Percentiles rank a stretch among this genome's conserved stretches.
Evolutionary conservation across 2,113 vertebrate species (phyloP).

Genomic region (Pituophis catenifer): DNA sequence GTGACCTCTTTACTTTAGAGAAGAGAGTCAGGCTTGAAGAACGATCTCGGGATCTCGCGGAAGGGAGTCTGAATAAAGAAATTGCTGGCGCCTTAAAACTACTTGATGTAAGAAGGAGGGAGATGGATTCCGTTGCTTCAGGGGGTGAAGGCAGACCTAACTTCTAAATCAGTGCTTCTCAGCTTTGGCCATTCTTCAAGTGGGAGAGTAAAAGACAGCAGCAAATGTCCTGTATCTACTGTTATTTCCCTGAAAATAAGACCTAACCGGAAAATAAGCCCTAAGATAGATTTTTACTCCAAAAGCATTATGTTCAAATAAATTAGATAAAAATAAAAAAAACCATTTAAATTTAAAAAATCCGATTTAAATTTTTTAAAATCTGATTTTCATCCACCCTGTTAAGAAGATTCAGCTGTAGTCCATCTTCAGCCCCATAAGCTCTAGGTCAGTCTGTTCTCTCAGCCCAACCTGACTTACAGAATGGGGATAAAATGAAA

Average conservation of each 20-base stretch:
- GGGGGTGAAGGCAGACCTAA: not conserved
- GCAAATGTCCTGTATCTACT: not conserved
- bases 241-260: no score
- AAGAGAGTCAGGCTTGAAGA: constrained; percentile 91
- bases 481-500: not conserved
- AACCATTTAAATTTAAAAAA: no score
- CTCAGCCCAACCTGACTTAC: not conserved
- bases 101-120: constrained; percentile 75
- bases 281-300: no score
- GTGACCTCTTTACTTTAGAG: constrained; percentile 94
- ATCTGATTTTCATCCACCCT: no score
- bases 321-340: no score
- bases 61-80: constrained; percentile 91
- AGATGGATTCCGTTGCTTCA: not conserved
- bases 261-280: no score
- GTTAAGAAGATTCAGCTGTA: not conserved
- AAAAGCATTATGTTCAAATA: no score
- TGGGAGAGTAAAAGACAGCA: not conserved
- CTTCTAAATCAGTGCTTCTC: not conserved
- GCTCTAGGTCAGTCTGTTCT: not conserved
- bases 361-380: no score
- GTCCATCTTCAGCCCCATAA: not conserved
- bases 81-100: constrained; percentile 85
- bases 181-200: not conserved
- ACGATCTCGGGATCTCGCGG: constrained; percentile 89